Conservation (phyloP, 2,113 vertebrate genomes). For the Amphiprion percula region DNA sequence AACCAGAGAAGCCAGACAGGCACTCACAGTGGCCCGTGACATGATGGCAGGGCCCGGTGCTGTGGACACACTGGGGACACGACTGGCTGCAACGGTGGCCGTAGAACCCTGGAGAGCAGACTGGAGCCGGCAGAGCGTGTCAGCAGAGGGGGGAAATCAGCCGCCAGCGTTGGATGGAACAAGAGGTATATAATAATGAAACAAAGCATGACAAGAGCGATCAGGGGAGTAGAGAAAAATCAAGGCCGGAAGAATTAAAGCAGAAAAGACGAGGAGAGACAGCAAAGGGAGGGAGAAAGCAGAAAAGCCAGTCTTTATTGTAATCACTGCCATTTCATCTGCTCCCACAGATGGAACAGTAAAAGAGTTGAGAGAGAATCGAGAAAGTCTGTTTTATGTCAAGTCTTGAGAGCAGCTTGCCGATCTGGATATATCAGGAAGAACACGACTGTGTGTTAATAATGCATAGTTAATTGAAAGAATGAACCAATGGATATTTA, state of each 20-base stretch:
- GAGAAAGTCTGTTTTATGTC: constrained; percentile 58
- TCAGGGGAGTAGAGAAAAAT: constrained; percentile 59
- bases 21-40: constrained; percentile 94
- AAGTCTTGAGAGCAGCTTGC: constrained; percentile 37
- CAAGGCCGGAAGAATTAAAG: constrained; percentile 51
- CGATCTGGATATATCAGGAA: constrained; percentile 56
- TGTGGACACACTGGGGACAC: constrained; percentile 95
- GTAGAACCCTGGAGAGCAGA: constrained; percentile 94
- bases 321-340: constrained; percentile 59
- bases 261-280: constrained; percentile 42
- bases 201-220: constrained; percentile 56
- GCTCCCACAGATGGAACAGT: constrained; percentile 41
- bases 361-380: constrained; percentile 55
- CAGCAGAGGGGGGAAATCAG: constrained; percentile 37
- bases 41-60: constrained; percentile 93
- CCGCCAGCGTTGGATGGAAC: constrained; percentile 47
- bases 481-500: constrained; percentile 21
- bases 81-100: constrained; percentile 94
- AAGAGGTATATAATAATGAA: constrained; percentile 62
- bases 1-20: constrained; percentile 92
- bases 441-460: constrained; percentile 33
- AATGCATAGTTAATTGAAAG: constrained; percentile 41
- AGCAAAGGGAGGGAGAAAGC: constrained; percentile 43
- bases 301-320: constrained; percentile 60
- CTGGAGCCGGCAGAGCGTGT: constrained; percentile 77